Evolutionary conservation across 2,113 vertebrate genomes (phyloP), one percentile per base, ranked within the genome.

Genomic region (Pavo muticus): DNA sequence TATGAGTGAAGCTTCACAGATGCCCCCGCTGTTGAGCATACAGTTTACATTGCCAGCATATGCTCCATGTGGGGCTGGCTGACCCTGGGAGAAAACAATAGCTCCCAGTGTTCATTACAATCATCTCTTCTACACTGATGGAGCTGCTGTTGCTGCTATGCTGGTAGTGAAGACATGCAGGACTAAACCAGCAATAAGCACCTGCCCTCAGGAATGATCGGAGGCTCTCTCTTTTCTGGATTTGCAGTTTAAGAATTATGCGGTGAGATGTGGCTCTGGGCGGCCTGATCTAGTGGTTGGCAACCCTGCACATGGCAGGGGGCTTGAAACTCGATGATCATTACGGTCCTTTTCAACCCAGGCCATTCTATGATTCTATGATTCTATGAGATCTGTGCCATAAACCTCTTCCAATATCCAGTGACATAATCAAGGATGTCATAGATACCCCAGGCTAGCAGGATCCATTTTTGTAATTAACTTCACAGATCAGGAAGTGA

Each of bases 361-460:
- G 48, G 21, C 48, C 23, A 24, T 24, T 50, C 48, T 50, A 24
- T 50, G 48, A 24, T 24, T 50, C 48, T 50, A 24, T 50, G 48
- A 50, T 50, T 50, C 48, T 50, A 13, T 50, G 8, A 6, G 35
- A 47, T 4, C 25, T 32, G 18, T 1, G 2, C 18, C 14, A 37
- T n/a, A 60, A 42, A 75, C 9, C 9, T 81, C 39, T 13, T 19
- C n/a, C 39, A 57, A 27, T 2, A 37, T 50, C 19, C 44, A 82
- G 37, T 0, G 2, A 42, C 4, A 15, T 24, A 10, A 19, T 18
- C 3, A 3, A 47, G n/a, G 35, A 40, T 11, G 39, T 24, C 42
- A 75, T 35, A 42, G 47, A 61, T 60, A 30, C 23, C 82, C 24
- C 20, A 24, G 18, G 17, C 69, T 78, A 24, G 40, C 4, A 5